Conservation (phyloP, 1,140 invertebrate species). For the Melipona quadrifasciata region DNA sequence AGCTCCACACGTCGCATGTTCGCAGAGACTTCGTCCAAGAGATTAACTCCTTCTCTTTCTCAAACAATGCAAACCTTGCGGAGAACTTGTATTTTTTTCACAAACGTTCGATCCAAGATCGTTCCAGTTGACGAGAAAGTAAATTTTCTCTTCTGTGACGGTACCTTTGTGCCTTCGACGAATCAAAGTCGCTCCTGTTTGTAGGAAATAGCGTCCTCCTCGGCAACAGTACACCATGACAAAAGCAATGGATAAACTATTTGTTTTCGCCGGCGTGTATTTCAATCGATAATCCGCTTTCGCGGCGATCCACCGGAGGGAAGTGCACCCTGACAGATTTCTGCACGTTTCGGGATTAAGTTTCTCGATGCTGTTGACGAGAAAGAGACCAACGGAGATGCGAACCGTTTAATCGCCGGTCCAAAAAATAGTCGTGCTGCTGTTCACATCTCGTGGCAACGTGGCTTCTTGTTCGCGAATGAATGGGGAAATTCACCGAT, state of each 20-base stretch:
- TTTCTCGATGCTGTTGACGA: slow-evolving; percentile 10
- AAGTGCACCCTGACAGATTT: slow-evolving; percentile 24
- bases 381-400: neutral
- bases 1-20: too few relatives aligned
- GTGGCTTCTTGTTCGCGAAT: neutral
- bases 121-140: neutral
- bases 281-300: slow-evolving; percentile 17
- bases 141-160: neutral
- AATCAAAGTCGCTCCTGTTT: too few relatives aligned
- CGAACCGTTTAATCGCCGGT: neutral
- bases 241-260: slow-evolving; percentile 16
- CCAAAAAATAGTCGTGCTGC: neutral
- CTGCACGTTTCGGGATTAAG: slow-evolving; percentile 15
- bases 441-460: too few relatives aligned
- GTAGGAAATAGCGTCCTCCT: neutral
- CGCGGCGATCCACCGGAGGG: neutral
- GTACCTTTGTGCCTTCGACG: neutral
- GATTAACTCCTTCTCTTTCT: neutral
- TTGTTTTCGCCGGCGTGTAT: neutral
- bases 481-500: neutral
- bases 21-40: neutral
- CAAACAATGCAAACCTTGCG: neutral
- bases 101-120: too few relatives aligned
- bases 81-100: neutral
- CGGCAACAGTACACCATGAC: neutral